Conservation (phyloP, 2,113 vertebrate genomes). For the Circaetus cinerascens region DNA sequence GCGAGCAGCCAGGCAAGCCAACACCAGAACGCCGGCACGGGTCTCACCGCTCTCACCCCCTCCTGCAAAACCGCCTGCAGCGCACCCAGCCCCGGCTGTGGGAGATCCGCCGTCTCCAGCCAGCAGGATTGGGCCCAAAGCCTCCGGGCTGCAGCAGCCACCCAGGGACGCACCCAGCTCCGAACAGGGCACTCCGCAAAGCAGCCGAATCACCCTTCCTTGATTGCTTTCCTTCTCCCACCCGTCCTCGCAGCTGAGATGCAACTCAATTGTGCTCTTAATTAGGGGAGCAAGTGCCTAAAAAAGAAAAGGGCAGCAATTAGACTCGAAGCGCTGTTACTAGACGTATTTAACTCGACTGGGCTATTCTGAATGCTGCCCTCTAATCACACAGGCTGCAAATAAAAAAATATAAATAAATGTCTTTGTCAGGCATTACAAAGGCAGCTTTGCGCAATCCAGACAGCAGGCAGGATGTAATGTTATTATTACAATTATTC, state of each 20-base stretch:
- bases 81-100: neutral
- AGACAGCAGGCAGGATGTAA: constrained; percentile 20
- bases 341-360: neutral
- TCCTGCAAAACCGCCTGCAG: neutral
- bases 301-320: constrained; percentile 32
- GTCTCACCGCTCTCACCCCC: neutral
- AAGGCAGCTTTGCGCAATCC: neutral
- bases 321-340: neutral
- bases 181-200: neutral
- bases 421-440: constrained; percentile 21
- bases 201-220: rapidly evolving
- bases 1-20: rapidly evolving
- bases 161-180: neutral
- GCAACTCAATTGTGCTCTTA: neutral
- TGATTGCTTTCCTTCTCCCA: neutral
- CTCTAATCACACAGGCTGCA: constrained; percentile 38
- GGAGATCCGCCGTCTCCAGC: neutral
- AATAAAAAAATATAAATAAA: constrained; percentile 46
- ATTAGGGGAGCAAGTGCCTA: constrained; percentile 26
- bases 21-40: neutral
- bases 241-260: neutral
- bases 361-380: constrained; percentile 12
- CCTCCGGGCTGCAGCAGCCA: neutral
- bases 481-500: constrained; percentile 28
- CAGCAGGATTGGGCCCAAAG: neutral